Evolutionary conservation across 2,888 invertebrate genomes (phyloP).

Genomic region (Apantesis nais): DNA sequence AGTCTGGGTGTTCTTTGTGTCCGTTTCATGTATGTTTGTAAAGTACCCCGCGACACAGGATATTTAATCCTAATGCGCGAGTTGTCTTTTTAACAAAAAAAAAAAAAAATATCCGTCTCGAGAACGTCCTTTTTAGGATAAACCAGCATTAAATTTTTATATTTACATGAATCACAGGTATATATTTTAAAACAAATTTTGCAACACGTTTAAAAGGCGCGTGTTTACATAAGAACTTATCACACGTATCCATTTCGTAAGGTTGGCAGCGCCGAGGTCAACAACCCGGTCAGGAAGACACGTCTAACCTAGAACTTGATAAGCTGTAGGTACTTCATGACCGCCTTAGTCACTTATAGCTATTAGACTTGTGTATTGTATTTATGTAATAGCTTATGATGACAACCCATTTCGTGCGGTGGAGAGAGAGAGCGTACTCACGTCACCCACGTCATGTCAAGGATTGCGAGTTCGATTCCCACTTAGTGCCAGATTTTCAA

Average conservation of each 20-base stretch:
- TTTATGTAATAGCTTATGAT: not conserved
- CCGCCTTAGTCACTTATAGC: not conserved
- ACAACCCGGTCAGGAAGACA: conserved; percentile 29
- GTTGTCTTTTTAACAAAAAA: too few species aligned
- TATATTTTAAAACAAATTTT: not conserved
- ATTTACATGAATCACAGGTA: not conserved
- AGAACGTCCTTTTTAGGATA: too few species aligned
- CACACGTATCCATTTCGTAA: conserved; percentile 13
- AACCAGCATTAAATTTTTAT: not conserved
- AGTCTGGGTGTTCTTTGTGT: too few species aligned
- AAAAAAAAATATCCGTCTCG: too few species aligned
- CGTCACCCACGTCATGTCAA: not conserved
- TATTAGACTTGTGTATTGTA: not conserved
- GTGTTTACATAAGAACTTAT: conserved; percentile 45
- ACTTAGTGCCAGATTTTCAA: not conserved
- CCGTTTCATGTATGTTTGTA: too few species aligned
- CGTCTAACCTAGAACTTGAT: conserved; percentile 55
- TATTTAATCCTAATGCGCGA: too few species aligned
- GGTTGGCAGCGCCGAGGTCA: conserved; percentile 35
- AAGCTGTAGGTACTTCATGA: conserved; percentile 14
- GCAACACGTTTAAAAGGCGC: not conserved
- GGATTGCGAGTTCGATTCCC: not conserved
- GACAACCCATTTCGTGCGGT: not conserved
- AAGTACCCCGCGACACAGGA: too few species aligned
- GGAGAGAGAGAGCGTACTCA: not conserved